These are phyloP conservation scores for Apocheima hispidaria DNA, from an alignment of 2,888 invertebrate species.

Conservation along the genomic window DNA sequence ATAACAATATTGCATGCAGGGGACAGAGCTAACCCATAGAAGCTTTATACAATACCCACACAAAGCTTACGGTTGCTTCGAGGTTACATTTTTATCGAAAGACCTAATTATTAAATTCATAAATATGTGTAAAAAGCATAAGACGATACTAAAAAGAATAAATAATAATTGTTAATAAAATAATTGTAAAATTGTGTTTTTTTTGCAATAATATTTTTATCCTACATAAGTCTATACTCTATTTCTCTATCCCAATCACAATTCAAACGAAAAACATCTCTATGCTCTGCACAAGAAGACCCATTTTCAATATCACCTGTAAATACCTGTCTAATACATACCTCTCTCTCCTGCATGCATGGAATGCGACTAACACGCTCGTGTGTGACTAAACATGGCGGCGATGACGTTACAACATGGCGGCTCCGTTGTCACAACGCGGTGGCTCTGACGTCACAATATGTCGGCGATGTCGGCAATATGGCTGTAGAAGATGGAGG, in stretches of 20 bases:
- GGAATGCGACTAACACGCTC: conserved; percentile 77
- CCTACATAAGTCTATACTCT: conserved; percentile 38
- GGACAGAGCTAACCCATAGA: conserved; percentile 51
- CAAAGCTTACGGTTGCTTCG: conserved; percentile 61
- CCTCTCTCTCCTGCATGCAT: conserved; percentile 72
- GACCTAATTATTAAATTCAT: too few species aligned
- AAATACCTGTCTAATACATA: conserved; percentile 45
- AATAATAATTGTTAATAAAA: too few species aligned
- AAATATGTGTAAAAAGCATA: too few species aligned
- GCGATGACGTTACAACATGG: conserved; percentile 37
- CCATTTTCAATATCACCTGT: conserved; percentile 49
- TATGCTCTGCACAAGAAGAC: conserved; percentile 31
- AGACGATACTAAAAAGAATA: conserved; percentile 16
- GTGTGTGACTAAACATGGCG: conserved; percentile 72
- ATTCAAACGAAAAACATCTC: background rate
- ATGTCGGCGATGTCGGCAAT: too few species aligned
- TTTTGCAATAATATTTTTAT: too few species aligned
- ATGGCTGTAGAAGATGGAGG: conserved; percentile 58
- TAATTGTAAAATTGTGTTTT: too few species aligned
- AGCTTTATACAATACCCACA: conserved; percentile 29
- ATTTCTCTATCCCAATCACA: conserved; percentile 35
- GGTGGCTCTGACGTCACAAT: conserved; percentile 40
- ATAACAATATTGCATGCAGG: conserved; percentile 62
- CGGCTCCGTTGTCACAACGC: conserved; percentile 36
- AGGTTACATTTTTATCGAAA: conserved; percentile 37